Evolutionary conservation across 37 sponge, comb jelly and placozoan species (phyloP).

Genomic region (Petrosia ficiformis): DNA sequence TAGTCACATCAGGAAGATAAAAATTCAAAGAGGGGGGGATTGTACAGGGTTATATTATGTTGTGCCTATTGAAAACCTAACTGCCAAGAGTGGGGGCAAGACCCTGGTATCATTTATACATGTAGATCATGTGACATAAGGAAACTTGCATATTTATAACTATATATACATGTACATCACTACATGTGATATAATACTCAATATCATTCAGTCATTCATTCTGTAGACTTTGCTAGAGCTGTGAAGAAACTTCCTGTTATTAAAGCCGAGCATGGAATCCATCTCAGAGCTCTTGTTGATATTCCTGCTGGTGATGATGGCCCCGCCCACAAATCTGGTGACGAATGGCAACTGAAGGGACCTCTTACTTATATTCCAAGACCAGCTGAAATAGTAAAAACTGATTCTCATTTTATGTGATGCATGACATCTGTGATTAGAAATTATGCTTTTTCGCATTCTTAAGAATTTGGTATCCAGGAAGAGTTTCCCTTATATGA

Average conservation of each 20-base stretch:
- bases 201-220: background rate
- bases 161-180: no score
- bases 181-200: no score
- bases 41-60: no score
- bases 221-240: conserved; percentile 32
- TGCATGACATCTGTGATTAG: conserved; percentile 4
- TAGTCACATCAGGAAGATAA: no score
- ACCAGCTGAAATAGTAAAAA: conserved; percentile 74
- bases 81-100: no score
- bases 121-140: background rate
- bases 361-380: conserved; percentile 79
- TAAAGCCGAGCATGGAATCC: conserved; percentile 74
- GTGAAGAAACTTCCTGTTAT: conserved; percentile 71
- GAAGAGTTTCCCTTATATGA: no score
- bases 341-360: conserved; percentile 87
- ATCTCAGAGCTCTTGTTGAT: conserved; percentile 65
- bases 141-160: background rate
- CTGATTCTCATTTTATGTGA: background rate
- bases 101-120: no score
- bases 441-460: no score
- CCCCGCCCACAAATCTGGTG: conserved; percentile 41
- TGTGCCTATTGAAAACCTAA: no score
- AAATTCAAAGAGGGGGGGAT: no score
- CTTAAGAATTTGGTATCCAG: background rate
- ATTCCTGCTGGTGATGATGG: conserved; percentile 60